Conservation (phyloP, 2,888 invertebrate species). For the Cryptophagus acutangulus region DNA sequence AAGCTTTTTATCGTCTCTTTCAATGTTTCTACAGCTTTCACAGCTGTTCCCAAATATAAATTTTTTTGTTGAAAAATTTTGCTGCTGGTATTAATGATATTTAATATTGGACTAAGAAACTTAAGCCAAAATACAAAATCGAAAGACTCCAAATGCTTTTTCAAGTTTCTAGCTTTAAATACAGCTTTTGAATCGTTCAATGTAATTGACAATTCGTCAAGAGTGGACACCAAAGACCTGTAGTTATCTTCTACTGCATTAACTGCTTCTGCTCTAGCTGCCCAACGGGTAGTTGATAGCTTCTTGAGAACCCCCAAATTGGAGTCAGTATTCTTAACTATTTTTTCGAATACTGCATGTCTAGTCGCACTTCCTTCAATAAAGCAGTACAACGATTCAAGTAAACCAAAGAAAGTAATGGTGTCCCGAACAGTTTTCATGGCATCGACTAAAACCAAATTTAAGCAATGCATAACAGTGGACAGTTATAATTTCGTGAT, state of each 20-base stretch:
- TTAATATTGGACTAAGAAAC: neutral
- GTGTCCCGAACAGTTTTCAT: conserved; percentile 1
- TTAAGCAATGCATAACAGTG: too few relatives aligned
- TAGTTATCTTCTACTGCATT: neutral
- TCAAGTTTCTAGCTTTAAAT: neutral
- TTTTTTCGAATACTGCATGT: neutral
- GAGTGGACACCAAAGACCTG: neutral
- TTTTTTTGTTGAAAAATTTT: conserved; percentile 1
- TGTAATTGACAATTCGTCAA: neutral
- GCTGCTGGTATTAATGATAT: neutral
- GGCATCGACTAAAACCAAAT: neutral
- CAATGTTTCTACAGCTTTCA: neutral
- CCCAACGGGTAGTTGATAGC: conserved; percentile 1
- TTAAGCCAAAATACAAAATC: neutral
- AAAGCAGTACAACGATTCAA: too few relatives aligned
- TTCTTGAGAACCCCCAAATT: conserved; percentile 1
- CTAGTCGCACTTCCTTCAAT: conserved; percentile 2
- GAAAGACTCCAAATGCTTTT: conserved; percentile 1
- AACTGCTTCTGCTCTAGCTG: conserved; percentile 2
- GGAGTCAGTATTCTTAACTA: neutral
- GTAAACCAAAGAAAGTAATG: neutral
- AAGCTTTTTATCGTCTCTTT: neutral
- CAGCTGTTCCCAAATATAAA: neutral
- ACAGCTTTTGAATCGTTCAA: conserved; percentile 1
- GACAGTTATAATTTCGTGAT: neutral